A percentile compares a stretch with the other conserved stretches of the same genome.
Evolutionary conservation across 2,888 invertebrate genomes (phyloP).

Genomic region (Megaustenia siamemsis): DNA sequence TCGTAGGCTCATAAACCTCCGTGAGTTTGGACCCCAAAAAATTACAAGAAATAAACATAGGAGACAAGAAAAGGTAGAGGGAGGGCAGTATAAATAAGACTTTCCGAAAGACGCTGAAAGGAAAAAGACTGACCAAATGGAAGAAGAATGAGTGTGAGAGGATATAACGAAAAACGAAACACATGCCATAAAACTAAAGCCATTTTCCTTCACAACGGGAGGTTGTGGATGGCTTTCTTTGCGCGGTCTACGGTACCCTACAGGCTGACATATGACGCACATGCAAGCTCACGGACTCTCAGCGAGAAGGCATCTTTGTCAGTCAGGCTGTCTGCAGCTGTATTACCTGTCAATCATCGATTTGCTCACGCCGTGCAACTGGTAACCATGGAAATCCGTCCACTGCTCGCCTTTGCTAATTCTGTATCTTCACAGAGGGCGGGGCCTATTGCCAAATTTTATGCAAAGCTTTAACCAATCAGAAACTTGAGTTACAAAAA

Average conservation of each 20-base stretch:
- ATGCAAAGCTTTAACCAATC: background rate
- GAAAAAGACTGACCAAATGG: background rate
- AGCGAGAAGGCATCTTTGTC: slow-evolving; percentile 7
- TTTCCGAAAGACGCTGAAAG: background rate
- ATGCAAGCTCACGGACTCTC: slow-evolving; percentile 27
- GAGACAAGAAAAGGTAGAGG: background rate
- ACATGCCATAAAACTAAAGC: slow-evolving; percentile 19
- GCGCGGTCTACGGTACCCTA: slow-evolving; percentile 15
- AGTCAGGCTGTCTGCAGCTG: slow-evolving; percentile 19
- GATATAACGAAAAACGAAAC: slow-evolving; percentile 2
- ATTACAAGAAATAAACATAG: background rate
- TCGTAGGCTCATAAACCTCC: background rate
- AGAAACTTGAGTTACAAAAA: background rate
- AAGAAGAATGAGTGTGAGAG: background rate
- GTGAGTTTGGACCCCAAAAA: background rate
- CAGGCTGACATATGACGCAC: slow-evolving; percentile 39
- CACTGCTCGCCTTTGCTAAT: slow-evolving; percentile 2
- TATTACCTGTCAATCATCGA: background rate
- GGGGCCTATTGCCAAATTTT: background rate
- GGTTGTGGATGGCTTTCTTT: slow-evolving; percentile 7
- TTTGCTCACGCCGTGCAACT: background rate
- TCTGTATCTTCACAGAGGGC: background rate
- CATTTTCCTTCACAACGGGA: slow-evolving; percentile 38
- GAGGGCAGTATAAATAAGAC: background rate
- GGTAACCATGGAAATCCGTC: background rate